Evolutionary conservation across 2,888 invertebrate genomes (phyloP).

Genomic region (Acrocera orbiculus): DNA sequence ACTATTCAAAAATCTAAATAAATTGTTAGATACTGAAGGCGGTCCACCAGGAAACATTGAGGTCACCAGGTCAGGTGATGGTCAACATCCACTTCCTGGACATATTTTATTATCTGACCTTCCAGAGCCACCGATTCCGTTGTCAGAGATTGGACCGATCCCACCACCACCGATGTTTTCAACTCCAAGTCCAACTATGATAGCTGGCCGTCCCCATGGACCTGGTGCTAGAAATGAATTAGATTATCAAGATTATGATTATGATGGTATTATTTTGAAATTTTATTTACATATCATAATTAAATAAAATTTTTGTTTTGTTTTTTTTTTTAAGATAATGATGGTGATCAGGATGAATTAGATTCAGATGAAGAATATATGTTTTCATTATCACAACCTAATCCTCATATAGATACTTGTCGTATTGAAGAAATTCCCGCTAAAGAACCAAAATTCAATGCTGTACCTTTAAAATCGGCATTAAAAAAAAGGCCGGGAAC

Average conservation of each 20-base stretch:
- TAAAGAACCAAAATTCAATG: constrained; percentile 80
- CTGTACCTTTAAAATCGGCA: constrained; percentile 81
- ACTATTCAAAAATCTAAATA: no score
- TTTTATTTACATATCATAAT: no score
- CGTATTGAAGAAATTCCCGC: constrained; percentile 84
- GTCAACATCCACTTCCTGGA: constrained; percentile 27
- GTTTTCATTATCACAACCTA: constrained; percentile 40
- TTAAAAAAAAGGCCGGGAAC: constrained; percentile 56
- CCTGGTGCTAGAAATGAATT: constrained; percentile 30
- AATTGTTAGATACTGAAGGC: no score
- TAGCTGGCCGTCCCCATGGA: constrained; percentile 36
- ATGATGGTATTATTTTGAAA: no score
- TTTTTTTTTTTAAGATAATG: constrained; percentile 21
- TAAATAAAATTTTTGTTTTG: no score
- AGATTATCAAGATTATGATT: constrained; percentile 40
- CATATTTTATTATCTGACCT: constrained; percentile 65
- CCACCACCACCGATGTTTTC: constrained; percentile 93
- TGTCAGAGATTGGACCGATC: constrained; percentile 85
- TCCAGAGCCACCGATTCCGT: constrained; percentile 80
- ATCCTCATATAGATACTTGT: constrained; percentile 58
- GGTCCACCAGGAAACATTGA: constrained; percentile 30
- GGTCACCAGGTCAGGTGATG: constrained; percentile 25
- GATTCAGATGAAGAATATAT: constrained; percentile 48
- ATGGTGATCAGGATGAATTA: constrained; percentile 44
- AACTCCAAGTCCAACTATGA: constrained; percentile 59